Percentiles rank a stretch among this genome's conserved stretches.
These are phyloP conservation scores for Ellobius talpinus DNA, from an alignment of 2,113 vertebrate genomes.

Conservation along the genomic window DNA sequence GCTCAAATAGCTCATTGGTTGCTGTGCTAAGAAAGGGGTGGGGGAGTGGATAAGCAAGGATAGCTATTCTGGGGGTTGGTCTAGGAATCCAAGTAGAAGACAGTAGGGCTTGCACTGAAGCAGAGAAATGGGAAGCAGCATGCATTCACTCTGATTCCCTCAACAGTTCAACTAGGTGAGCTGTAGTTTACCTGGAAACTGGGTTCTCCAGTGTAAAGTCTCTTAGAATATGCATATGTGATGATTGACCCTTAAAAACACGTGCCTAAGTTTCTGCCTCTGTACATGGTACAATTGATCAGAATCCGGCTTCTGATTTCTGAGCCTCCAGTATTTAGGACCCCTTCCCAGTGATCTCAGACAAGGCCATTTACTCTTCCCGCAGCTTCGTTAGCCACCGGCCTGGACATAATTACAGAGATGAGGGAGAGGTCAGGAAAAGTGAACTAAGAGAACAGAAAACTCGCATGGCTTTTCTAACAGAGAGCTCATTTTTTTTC, in stretches of 20 bases:
- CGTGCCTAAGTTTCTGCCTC: not conserved
- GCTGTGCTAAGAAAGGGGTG: not conserved
- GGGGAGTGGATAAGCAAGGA: not conserved
- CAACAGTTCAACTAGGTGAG: not conserved
- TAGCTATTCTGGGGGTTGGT: not conserved
- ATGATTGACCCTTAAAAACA: not conserved
- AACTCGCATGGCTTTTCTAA: not conserved
- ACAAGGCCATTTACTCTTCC: not conserved
- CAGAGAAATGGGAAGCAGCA: not conserved
- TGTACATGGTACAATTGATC: not conserved
- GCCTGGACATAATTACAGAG: not conserved
- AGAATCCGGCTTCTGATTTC: not conserved
- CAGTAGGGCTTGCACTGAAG: not conserved
- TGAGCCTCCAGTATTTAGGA: not conserved
- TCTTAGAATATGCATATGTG: not conserved
- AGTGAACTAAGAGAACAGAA: constrained; percentile 42
- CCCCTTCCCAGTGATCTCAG: not conserved
- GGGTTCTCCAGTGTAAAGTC: not conserved
- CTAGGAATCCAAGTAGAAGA: not conserved
- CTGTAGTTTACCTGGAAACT: not conserved
- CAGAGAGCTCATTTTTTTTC: constrained; percentile 62
- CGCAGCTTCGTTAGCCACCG: not conserved
- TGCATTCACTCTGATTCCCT: not conserved
- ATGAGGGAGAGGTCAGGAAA: not conserved
- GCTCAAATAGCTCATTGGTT: not conserved